Evolutionary conservation across 64 coral and sea anemone species (phyloP).

Genomic region (Trachythela sp.): DNA sequence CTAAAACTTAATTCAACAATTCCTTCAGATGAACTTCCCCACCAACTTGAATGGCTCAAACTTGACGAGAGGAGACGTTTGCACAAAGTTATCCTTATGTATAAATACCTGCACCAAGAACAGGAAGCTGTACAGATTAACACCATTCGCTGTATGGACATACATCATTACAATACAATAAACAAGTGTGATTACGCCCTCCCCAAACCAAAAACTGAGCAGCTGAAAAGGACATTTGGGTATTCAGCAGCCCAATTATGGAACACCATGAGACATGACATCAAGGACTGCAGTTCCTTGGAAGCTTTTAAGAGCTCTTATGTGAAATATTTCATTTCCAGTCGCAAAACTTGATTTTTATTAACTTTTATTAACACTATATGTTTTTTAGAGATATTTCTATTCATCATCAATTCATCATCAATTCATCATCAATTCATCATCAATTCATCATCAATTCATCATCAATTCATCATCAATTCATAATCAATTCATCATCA

Average conservation of each 20-base stretch:
- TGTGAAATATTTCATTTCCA: no score
- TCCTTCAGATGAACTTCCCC: slow-evolving; percentile 18
- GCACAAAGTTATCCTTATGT: slow-evolving; percentile 33
- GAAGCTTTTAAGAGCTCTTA: no score
- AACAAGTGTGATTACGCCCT: not conserved
- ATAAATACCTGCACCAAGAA: slow-evolving; percentile 29
- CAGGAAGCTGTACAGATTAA: slow-evolving; percentile 15
- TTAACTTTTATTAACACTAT: no score
- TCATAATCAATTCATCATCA: no score
- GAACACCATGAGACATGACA: no score
- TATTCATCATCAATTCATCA: no score
- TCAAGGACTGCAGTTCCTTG: no score
- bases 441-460: no score
- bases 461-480: no score
- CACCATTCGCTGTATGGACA: slow-evolving; percentile 20
- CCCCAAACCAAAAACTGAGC: slow-evolving; percentile 14
- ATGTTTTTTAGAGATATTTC: no score
- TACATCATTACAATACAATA: slow-evolving; percentile 18
- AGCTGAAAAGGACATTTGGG: not conserved
- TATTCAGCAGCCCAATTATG: not conserved
- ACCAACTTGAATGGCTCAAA: slow-evolving; percentile 20
- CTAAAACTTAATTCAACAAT: slow-evolving; percentile 3
- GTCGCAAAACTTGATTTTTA: no score
- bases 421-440: no score
- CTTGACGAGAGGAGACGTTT: slow-evolving; percentile 7